Base-by-base conservation (phyloP, 1,140 invertebrate species). In the Dinoponera quadriceps region DNA sequence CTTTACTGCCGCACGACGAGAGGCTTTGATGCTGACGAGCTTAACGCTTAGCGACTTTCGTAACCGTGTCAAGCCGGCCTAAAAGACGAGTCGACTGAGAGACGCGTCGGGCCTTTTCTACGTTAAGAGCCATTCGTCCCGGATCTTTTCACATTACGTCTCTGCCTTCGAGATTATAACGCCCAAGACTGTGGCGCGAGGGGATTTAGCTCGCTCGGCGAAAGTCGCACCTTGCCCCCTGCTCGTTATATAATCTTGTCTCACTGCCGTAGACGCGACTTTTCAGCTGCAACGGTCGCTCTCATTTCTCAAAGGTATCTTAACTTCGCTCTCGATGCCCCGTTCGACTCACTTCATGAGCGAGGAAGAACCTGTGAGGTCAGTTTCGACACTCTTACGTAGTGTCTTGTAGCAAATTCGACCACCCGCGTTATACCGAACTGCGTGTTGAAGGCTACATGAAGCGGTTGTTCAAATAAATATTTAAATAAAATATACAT, bases 21-120 rank as follows among this genome's bases (percentile, higher is more conserved):
- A 85, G 59, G 74, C 87, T 88, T 89, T 89, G 83, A 86, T 68
- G 69, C 72, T 88, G 87, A 89, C 84, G 87, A 87, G 86, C 87
- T 89, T 89, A 88, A 63, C 69, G 86, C 86, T 88, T 89, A 83
- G 83, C 68, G 77, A 85, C 81, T 88, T 88, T 83, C 86, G 72
- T 69, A 85, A 88, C 60, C 75, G 72, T 88, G 87, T 88, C 78
- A 88, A 87, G 87, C 73, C 59, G 72, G 77, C 73, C 85, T 87
- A 85, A 88, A 87, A 84, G 82, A 83, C 80, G 80, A 84, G 54
- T 59, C 65, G 72, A n/a, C 74, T 77, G 71, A 59, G 71, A 59
- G 62, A 84, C 62, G 54, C 72, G 80, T 77, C 48, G 55, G 20
- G 38, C 44, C 85, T 84, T 81, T 80, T 69, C 44, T 51, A 48